Evolutionary conservation across 2,888 invertebrate genomes (phyloP).

Genomic region (Nezara viridula): DNA sequence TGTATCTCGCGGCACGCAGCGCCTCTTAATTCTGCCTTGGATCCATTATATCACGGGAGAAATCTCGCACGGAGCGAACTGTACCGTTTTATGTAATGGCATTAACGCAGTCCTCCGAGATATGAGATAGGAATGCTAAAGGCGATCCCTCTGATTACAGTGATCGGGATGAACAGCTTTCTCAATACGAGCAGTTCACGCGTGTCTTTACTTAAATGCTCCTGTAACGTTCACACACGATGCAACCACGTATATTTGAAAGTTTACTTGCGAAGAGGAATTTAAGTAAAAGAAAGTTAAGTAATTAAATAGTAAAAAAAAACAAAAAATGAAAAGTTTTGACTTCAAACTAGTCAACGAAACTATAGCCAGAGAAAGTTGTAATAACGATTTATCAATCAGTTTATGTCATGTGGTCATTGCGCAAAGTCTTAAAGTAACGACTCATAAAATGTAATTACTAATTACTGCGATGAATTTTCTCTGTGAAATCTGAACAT

Average conservation of each 20-base stretch:
- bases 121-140: neutral
- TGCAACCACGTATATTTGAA: neutral
- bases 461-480: too few relatives aligned
- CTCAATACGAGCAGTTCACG: neutral
- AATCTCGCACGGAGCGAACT: neutral
- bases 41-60: neutral
- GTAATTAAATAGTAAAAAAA: too few relatives aligned
- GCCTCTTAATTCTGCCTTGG: neutral
- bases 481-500: too few relatives aligned
- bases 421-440: too few relatives aligned
- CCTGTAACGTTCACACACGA: neutral
- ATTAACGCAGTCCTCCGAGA: neutral
- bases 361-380: too few relatives aligned
- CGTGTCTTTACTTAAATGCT: neutral
- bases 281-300: too few relatives aligned
- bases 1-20: neutral
- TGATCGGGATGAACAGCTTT: neutral
- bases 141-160: neutral
- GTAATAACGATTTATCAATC: too few relatives aligned
- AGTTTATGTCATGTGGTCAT: too few relatives aligned
- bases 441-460: too few relatives aligned
- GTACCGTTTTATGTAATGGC: neutral
- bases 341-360: too few relatives aligned
- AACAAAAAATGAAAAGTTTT: too few relatives aligned
- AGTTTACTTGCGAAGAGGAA: too few relatives aligned